Conservation (phyloP, 2,888 invertebrate genomes). For the Spilarctia lutea region DNA sequence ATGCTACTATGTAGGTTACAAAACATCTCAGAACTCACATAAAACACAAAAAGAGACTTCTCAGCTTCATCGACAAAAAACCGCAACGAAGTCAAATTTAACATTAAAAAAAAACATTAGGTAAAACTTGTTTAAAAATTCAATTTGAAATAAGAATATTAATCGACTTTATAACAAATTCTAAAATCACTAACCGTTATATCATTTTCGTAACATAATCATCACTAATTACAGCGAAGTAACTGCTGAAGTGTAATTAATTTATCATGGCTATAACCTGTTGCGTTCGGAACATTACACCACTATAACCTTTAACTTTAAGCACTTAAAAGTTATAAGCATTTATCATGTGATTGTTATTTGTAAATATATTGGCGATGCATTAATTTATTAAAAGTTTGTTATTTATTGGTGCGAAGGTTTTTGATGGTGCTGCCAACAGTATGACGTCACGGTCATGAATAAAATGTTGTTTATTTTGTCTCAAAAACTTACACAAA, state of each 20-base stretch:
- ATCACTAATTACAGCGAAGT: slow-evolving; percentile 40
- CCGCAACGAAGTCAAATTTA: background rate
- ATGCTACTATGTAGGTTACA: background rate
- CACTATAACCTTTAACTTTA: slow-evolving; percentile 31
- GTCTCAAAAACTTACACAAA: too few relatives aligned
- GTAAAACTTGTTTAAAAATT: background rate
- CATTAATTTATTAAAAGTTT: background rate
- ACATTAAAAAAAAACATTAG: background rate
- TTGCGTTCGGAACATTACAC: slow-evolving; percentile 38
- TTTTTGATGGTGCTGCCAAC: background rate
- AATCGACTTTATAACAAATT: slow-evolving; percentile 26
- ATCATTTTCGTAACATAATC: slow-evolving; percentile 38
- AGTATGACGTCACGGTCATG: background rate
- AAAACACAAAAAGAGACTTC: background rate
- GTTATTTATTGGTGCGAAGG: background rate
- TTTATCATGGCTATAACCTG: slow-evolving; percentile 42
- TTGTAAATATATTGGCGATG: background rate
- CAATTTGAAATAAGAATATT: background rate
- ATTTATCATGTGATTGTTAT: slow-evolving; percentile 26
- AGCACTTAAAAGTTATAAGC: slow-evolving; percentile 22
- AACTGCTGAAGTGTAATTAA: slow-evolving; percentile 36
- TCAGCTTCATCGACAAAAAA: background rate
- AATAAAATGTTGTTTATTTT: too few relatives aligned
- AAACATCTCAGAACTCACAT: background rate
- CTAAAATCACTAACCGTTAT: slow-evolving; percentile 42